Percentiles rank a stretch among this genome's conserved stretches.
phyloP scores from a whole-genome alignment of 2,888 invertebrate genomes.

The Noctua fimbriata region DNA sequence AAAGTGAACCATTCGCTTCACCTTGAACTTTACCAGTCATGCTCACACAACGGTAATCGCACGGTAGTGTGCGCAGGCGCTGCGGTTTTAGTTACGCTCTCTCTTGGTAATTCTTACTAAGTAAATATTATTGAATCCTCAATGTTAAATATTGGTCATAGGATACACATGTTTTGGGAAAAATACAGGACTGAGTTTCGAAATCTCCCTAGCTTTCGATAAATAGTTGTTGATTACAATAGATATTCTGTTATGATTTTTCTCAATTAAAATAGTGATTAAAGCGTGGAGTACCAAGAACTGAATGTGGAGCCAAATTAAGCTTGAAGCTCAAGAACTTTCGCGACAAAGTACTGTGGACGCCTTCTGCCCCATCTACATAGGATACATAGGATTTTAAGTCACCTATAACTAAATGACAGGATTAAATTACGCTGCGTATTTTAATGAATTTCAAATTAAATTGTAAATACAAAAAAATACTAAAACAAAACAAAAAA shows the following conservation, averaged over 20 bases:
- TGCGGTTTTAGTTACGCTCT: conserved; percentile 26
- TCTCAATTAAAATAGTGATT: background rate
- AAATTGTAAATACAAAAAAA: background rate
- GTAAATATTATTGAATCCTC: background rate
- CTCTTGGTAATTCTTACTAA: conserved; percentile 7
- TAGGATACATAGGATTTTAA: background rate
- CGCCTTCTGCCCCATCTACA: background rate
- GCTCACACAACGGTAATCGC: conserved; percentile 21
- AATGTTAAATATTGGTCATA: background rate
- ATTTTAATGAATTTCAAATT: background rate
- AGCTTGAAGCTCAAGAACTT: background rate
- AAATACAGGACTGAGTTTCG: background rate
- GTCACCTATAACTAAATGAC: background rate
- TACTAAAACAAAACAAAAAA: background rate
- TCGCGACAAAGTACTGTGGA: background rate
- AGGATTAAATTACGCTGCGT: background rate
- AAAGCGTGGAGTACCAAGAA: background rate
- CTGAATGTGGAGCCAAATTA: background rate
- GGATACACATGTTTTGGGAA: background rate
- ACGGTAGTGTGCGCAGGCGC: conserved; percentile 10
- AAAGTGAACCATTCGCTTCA: conserved; percentile 24
- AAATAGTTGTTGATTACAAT: background rate
- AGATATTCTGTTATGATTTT: background rate
- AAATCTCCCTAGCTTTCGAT: background rate
- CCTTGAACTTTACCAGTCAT: conserved; percentile 56